Base-by-base conservation (phyloP, 1,140 invertebrate species). In the Nomia melanderi region DNA sequence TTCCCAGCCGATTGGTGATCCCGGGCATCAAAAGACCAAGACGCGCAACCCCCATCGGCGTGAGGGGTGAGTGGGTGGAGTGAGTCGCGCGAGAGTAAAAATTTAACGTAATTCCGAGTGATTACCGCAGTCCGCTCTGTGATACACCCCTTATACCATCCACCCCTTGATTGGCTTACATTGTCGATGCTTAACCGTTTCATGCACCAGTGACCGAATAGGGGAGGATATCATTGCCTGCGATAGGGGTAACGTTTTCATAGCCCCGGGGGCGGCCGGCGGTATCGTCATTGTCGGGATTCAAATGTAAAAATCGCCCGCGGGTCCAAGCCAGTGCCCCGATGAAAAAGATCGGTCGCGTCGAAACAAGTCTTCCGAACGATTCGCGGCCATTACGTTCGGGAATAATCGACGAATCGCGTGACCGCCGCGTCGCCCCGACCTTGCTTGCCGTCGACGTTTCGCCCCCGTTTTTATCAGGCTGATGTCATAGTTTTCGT, bases 111-210 rank as follows among this genome's bases (percentile, higher is more conserved):
- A 92, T 92, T 88, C 81, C 87, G 79, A 81, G 82, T 90, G 90
- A 92, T 92, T 92, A 92, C 87, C 86, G 78, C 85, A 85, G 79
- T 73, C 77, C 72, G 73, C 81, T 81, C 81, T 81, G 81, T 80
- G 80, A 88, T 87, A 87, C 79, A 84, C 78, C 84, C 85, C 84
- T 85, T 86, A 80, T 80, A 29, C 74, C 77, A 83, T 83, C 82
- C 81, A 77, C 83, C 88, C 81, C 89, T 88, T 92, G 90, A 92
- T 92, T 91, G 90, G 91, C 91, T 91, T 91, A 91, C 88, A 92
- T 92, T 92, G 91, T 92, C 90, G 89, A 88, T 92, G 92, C 90
- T 92, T 91, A 91, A 92, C 90, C 89, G 91, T 92, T 92, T 92
- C 90, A 92, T 92, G 91, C 92, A 90, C 90, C 91, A 91, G 90